phyloP scores from a whole-genome alignment of 1,140 invertebrate species.

The Xylocopa sonorina region DNA sequence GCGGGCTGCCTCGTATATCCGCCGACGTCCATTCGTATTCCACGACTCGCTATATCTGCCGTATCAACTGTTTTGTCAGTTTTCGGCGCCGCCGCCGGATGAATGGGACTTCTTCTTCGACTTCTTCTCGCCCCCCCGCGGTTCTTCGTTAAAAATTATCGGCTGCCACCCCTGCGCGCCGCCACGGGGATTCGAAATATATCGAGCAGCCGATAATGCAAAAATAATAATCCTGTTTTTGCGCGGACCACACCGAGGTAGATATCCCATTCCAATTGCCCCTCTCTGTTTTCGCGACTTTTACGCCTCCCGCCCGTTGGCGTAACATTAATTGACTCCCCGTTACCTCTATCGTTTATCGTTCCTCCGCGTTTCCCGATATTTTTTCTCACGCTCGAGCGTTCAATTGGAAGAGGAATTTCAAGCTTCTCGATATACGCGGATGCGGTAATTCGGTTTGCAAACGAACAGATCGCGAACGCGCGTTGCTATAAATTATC shows the following conservation, averaged over 20 bases:
- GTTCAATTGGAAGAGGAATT: not conserved
- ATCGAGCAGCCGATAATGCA: conserved; percentile 53
- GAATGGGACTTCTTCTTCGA: conserved; percentile 78
- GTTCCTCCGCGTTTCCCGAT: not conserved
- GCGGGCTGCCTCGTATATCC: conserved; percentile 59
- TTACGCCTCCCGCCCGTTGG: not conserved
- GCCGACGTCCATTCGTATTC: conserved; percentile 76
- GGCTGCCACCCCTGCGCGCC: conserved; percentile 4
- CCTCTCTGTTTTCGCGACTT: not conserved
- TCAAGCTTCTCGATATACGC: too few species aligned
- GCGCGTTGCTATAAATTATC: too few species aligned
- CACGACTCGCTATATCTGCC: conserved; percentile 72
- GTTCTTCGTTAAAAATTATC: conserved; percentile 76
- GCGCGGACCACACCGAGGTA: not conserved
- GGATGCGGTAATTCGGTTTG: too few species aligned
- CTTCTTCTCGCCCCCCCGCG: conserved; percentile 68
- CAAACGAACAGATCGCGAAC: too few species aligned
- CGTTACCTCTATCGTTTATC: not conserved
- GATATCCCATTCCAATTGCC: not conserved
- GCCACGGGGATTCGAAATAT: not conserved
- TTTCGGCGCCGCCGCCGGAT: conserved; percentile 69
- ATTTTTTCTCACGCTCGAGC: not conserved
- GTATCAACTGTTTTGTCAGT: conserved; percentile 82
- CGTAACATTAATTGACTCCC: not conserved
- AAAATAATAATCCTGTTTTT: conserved; percentile 62